Evolutionary conservation across 2,888 invertebrate genomes (phyloP), one percentile per base, ranked within the genome.

Genomic region (Gortyna flavago): DNA sequence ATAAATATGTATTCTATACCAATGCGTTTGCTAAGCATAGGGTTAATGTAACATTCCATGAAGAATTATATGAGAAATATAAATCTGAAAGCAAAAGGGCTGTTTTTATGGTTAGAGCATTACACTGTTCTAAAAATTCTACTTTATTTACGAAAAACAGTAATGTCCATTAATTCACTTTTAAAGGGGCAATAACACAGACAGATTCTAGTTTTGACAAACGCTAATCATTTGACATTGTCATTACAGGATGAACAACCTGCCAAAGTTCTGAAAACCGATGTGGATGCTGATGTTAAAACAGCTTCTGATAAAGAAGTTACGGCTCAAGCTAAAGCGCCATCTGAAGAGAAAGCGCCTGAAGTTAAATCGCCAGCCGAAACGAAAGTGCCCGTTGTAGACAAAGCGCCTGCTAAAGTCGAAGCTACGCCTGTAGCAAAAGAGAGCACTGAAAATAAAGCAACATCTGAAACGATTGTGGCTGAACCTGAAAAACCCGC

Each of bases 201-300:
- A 21, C 16, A 13, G 2, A 66, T 61, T 25, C 25, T 44, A 35
- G n/a, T 57, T 48, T 57, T 11, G 7, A n/a, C 0, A 29, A 64
- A 29, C 7, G 0, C 18, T 44, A 69, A 67, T n/a, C 2, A 29
- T 59, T 59, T 57, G 35, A n/a, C 7, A 59, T 69, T 51, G 29
- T 72, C 13, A 62, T 82, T 85, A 54, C 85, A 94, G 94, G 92
- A 95, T 64, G 95, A 95, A 76, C 92, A 96, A 85, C 97, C 97
- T 41, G 93, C 97, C 44, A 97, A 97, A 93, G 91, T 97, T 67
- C 93, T 96, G 38, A 97, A 97, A 92, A 97, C 97, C 83, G 96
- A 96, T 84, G 84, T 89, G 21, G 94, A 92, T 87, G 89, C 88
- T 62, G 93, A 94, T 83, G 92, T 93, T 59, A 95, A 95, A 87